Evolutionary conservation across 2,888 invertebrate species (phyloP).

Genomic region (Actias luna): DNA sequence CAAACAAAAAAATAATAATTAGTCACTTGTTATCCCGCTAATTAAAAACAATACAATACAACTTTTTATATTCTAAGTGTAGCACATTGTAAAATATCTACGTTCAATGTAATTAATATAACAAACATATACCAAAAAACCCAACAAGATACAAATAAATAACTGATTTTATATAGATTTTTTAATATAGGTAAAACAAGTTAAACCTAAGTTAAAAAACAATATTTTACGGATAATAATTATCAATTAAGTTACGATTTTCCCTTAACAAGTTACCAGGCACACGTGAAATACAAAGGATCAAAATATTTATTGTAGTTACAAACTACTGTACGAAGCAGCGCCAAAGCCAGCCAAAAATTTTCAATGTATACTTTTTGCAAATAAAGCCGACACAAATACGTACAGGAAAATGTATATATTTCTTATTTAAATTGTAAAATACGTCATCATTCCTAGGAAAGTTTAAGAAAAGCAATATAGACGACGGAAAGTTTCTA

Average conservation of each 20-base stretch:
- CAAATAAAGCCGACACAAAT: background rate
- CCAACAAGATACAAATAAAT: background rate
- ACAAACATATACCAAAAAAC: background rate
- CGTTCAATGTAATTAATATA: background rate
- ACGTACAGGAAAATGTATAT: too few species aligned
- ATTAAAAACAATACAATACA: background rate
- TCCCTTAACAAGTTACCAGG: background rate
- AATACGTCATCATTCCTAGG: background rate
- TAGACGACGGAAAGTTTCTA: slow-evolving; percentile 28
- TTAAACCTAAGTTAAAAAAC: background rate
- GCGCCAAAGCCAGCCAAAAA: background rate
- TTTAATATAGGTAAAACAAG: background rate
- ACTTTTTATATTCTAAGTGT: background rate
- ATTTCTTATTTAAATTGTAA: background rate
- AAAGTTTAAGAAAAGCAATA: slow-evolving; percentile 3
- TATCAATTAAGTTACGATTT: background rate
- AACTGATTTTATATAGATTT: background rate
- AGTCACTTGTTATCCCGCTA: background rate
- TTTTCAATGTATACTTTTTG: background rate
- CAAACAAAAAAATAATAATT: too few species aligned
- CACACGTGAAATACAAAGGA: background rate
- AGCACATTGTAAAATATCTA: background rate
- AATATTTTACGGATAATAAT: background rate
- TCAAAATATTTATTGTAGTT: background rate
- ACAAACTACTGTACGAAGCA: background rate